Evolutionary conservation across 2,113 vertebrate species (phyloP).

Genomic region (Theropithecus gelada): DNA sequence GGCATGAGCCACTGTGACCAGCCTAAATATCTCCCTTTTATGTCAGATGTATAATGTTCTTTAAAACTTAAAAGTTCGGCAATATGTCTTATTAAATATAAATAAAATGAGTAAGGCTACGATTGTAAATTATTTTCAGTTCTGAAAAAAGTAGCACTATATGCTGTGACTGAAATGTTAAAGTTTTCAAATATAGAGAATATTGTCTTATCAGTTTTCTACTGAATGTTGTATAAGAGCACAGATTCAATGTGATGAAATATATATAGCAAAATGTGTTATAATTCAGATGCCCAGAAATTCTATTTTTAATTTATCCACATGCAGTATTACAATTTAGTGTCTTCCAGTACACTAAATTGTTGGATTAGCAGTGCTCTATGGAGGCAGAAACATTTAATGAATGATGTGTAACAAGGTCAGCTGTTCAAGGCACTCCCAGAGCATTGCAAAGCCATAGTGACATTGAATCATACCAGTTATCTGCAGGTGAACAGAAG

Average conservation of each 20-base stretch:
- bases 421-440: not conserved
- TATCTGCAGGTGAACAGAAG: not conserved
- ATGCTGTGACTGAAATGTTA: not conserved
- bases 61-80: not conserved
- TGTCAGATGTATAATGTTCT: not conserved
- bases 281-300: not conserved
- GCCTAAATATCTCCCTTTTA: not conserved
- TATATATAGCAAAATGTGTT: not conserved
- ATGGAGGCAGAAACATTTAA: not conserved
- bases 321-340: not conserved
- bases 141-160: not conserved
- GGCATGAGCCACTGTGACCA: no score
- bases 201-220: not conserved
- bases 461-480: not conserved
- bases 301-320: not conserved
- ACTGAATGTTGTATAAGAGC: not conserved
- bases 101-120: not conserved
- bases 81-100: not conserved
- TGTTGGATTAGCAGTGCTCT: not conserved
- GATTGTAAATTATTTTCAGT: not conserved
- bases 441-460: not conserved
- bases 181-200: slow-evolving; percentile 1
- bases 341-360: not conserved
- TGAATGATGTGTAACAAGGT: not conserved
- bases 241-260: slow-evolving; percentile 12